Conservation (phyloP, 2,888 invertebrate species). For the Diogma glabrata region DNA sequence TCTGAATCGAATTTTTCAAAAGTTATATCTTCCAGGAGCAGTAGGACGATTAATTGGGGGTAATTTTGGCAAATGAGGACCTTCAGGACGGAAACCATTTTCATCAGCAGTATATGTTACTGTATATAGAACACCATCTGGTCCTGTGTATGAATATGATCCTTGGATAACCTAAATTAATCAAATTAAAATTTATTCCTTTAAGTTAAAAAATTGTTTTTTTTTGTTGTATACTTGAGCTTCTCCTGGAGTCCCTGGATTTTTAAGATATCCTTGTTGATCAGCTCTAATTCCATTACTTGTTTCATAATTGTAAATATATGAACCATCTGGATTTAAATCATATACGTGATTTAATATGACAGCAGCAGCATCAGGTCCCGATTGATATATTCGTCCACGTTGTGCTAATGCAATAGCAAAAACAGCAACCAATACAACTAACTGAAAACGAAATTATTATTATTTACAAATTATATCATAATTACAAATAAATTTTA, state of each 20-base stretch:
- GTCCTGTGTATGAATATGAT: slow-evolving; percentile 45
- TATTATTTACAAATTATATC: too few relatives aligned
- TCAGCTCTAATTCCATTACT: slow-evolving; percentile 52
- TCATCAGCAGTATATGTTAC: slow-evolving; percentile 41
- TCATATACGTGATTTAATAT: slow-evolving; percentile 40
- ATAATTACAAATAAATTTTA: too few relatives aligned
- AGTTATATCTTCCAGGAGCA: slow-evolving; percentile 21
- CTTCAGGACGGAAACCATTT: slow-evolving; percentile 39
- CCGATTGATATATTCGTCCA: slow-evolving; percentile 27
- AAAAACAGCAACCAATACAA: slow-evolving; percentile 26
- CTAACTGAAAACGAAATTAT: too few relatives aligned
- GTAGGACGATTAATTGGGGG: slow-evolving; percentile 33
- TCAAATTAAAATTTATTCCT: slow-evolving; percentile 3
- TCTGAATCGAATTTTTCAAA: too few relatives aligned
- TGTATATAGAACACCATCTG: slow-evolving; percentile 44
- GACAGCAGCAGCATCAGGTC: slow-evolving; percentile 36
- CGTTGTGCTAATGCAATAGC: slow-evolving; percentile 31
- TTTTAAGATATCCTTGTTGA: slow-evolving; percentile 49
- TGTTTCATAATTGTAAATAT: slow-evolving; percentile 48
- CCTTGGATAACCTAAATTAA: slow-evolving; percentile 43
- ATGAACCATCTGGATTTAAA: slow-evolving; percentile 40
- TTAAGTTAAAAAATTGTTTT: slow-evolving; percentile 10
- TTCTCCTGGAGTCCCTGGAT: slow-evolving; percentile 44
- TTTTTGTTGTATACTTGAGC: slow-evolving; percentile 36
- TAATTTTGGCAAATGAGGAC: slow-evolving; percentile 38